Conservation (phyloP, 2,113 vertebrate genomes). For the Butastur rufipennis region DNA sequence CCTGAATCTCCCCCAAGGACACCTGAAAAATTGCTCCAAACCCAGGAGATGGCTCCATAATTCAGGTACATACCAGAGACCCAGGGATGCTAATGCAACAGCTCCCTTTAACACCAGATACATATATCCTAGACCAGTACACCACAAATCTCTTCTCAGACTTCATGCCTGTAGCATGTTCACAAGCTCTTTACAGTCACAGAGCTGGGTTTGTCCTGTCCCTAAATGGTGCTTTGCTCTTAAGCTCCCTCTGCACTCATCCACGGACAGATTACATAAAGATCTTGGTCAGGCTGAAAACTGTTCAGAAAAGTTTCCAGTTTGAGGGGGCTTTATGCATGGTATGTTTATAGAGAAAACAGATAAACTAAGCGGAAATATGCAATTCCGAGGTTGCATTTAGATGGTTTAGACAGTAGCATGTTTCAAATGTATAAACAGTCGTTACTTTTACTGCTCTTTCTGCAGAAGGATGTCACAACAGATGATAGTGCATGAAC, state of each 20-base stretch:
- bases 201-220: background rate
- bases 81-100: background rate
- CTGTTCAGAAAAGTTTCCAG: background rate
- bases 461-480: background rate
- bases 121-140: background rate
- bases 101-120: background rate
- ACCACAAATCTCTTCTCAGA: background rate
- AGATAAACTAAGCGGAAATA: background rate
- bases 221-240: background rate
- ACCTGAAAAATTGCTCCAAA: background rate
- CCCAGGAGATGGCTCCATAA: background rate
- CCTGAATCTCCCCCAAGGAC: background rate
- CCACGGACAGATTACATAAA: rapidly evolving
- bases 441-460: background rate
- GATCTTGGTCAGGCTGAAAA: background rate
- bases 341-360: background rate
- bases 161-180: background rate
- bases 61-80: background rate
- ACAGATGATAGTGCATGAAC: background rate
- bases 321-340: background rate
- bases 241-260: background rate
- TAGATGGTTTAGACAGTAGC: background rate
- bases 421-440: background rate
- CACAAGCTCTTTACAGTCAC: background rate
- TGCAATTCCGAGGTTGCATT: background rate